These are phyloP conservation scores for Argyresthia goedartella DNA, from an alignment of 2,888 invertebrate genomes.

Conservation along the genomic window DNA sequence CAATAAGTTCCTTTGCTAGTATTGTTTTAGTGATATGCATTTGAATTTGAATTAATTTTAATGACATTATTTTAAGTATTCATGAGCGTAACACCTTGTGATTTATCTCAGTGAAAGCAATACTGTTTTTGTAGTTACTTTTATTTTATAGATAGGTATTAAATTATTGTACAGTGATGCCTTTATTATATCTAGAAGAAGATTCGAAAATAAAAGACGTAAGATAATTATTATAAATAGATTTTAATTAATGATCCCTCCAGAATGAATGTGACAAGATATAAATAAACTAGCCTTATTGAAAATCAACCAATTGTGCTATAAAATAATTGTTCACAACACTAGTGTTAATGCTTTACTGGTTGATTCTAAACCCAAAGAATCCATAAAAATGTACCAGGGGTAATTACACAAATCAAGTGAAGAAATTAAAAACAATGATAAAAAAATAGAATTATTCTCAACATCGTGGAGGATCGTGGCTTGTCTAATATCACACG, in stretches of 20 bases:
- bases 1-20: too few species aligned
- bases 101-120: too few species aligned
- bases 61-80: too few species aligned
- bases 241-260: slow-evolving; percentile 45
- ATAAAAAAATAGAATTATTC: neutral
- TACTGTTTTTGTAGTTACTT: neutral
- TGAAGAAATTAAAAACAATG: neutral
- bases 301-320: neutral
- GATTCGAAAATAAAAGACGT: slow-evolving; percentile 35
- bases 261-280: slow-evolving; percentile 19
- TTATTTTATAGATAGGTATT: neutral
- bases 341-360: neutral
- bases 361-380: neutral
- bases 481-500: slow-evolving; percentile 47
- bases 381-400: neutral
- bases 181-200: slow-evolving; percentile 11
- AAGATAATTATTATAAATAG: slow-evolving; percentile 52
- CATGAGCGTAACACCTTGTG: too few species aligned
- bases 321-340: neutral
- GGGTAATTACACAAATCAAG: neutral
- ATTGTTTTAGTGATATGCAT: too few species aligned
- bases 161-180: slow-evolving; percentile 10
- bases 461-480: slow-evolving; percentile 20
- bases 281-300: slow-evolving; percentile 2
- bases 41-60: too few species aligned